Evolutionary conservation across 1,140 invertebrate species (phyloP), one percentile per base, ranked within the genome.

Genomic region (Dinothrombium tinctorium): DNA sequence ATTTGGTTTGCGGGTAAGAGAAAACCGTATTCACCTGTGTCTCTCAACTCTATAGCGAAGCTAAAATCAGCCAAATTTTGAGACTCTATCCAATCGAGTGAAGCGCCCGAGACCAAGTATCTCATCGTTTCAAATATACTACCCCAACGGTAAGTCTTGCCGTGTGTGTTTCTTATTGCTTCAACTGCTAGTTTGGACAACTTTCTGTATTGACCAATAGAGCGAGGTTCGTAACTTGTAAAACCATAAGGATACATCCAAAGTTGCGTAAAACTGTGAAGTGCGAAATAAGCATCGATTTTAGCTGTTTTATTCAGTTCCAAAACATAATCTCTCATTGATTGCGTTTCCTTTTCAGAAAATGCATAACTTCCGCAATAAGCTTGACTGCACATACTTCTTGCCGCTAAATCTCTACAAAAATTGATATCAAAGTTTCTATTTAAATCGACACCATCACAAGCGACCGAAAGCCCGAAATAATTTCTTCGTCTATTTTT

Each of bases 371-470:
- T 9, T 9, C 50, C 50, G 14, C 74, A 69, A 56, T 78, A 96
- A 0, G 74, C 83, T 47, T 90, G 81, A 20, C 73, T 70, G 56
- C 89, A 96, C 0, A 78, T 78, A 58, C 82, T 74, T 15, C 63
- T 69, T 12, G 77, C 82, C 9, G 79, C 68, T 3, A 50, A 48
- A n/a, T 47, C 48, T 36, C 17, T 6, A 36, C 33, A 36, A 12
- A 12, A 36, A 21, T 38, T 19, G 23, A 38, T 14, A 25, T 38
- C 12, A 36, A 42, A 42, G 14, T 33, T 23, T 9, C 39, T 14
- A 33, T 40, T 40, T 17, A 40, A 22, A 33, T 40, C 39, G 4
- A 40, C 39, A 24, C 39, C 39, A 17, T 14, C 3, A 40, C 39
- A 40, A 7, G 4, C 4, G 17, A 2, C 2, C 2, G 12, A 17